Conservation (phyloP, 2,888 invertebrate genomes). For the Volucella bombylans region DNA sequence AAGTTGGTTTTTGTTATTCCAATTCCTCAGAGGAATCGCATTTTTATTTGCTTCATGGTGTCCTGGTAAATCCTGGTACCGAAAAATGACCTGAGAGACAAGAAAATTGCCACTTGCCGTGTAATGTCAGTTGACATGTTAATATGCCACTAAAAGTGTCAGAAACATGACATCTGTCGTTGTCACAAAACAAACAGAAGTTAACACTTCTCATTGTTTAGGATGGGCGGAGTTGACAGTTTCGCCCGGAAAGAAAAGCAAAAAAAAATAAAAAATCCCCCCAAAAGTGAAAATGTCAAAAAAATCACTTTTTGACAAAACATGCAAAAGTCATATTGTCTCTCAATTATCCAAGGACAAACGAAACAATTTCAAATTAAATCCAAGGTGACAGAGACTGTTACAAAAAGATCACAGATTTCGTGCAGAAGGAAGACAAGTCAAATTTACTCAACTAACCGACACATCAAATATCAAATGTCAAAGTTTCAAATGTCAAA, state of each 20-base stretch:
- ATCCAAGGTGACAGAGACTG: neutral
- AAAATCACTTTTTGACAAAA: conserved; percentile 45
- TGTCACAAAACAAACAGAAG: conserved; percentile 66
- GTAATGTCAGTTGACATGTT: conserved; percentile 70
- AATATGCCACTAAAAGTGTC: conserved; percentile 70
- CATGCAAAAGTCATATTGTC: conserved; percentile 64
- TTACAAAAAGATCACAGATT: neutral
- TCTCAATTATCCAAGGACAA: conserved; percentile 60
- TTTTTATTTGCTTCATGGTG: conserved; percentile 15
- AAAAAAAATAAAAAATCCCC: conserved; percentile 4
- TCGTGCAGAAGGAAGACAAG: conserved; percentile 1
- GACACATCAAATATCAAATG: conserved; percentile 19
- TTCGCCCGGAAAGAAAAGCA: neutral
- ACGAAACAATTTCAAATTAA: conserved; percentile 50
- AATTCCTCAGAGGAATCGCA: conserved; percentile 15
- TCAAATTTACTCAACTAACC: conserved; percentile 33
- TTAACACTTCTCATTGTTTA: conserved; percentile 55
- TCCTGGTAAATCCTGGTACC: conserved; percentile 60
- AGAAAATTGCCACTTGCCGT: conserved; percentile 70
- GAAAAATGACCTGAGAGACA: conserved; percentile 62
- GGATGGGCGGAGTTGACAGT: neutral
- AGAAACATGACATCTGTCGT: conserved; percentile 73
- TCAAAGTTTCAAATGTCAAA: conserved; percentile 56
- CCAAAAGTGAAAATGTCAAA: conserved; percentile 23
- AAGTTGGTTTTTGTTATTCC: conserved; percentile 18